These are phyloP conservation scores for Phyllopteryx taeniolatus DNA, from an alignment of 2,113 vertebrate genomes.

Conservation along the genomic window DNA sequence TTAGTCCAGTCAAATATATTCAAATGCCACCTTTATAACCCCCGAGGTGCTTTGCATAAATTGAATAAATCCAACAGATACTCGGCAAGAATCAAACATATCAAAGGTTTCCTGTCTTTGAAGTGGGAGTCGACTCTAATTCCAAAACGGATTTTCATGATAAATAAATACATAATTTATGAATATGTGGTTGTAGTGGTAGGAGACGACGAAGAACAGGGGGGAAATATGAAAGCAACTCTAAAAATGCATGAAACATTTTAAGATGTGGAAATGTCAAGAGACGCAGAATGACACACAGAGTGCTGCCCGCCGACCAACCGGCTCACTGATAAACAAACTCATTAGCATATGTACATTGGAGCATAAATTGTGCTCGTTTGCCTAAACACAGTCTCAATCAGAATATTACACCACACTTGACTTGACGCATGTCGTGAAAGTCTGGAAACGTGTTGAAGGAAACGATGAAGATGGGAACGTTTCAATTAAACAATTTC, in stretches of 20 bases:
- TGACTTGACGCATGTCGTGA: constrained; percentile 52
- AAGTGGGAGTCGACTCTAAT: constrained; percentile 78
- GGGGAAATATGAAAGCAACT: constrained; percentile 63
- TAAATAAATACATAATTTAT: constrained; percentile 85
- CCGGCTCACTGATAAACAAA: constrained; percentile 65
- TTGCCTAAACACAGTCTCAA: constrained; percentile 72
- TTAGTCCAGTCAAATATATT: constrained; percentile 79
- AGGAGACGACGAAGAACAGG: constrained; percentile 55
- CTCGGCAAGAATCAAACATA: constrained; percentile 77
- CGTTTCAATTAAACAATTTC: constrained; percentile 70
- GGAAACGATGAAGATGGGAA: constrained; percentile 68
- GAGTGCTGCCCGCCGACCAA: constrained; percentile 61
- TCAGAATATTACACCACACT: constrained; percentile 65
- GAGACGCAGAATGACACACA: constrained; percentile 70
- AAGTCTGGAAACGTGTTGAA: constrained; percentile 64
- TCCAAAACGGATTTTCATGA: constrained; percentile 81
- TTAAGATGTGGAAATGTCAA: constrained; percentile 73
- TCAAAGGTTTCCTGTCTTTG: constrained; percentile 82
- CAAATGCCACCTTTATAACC: constrained; percentile 80
- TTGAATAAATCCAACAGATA: constrained; percentile 78
- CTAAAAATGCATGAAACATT: constrained; percentile 78
- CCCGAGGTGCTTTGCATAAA: constrained; percentile 80
- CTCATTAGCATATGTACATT: constrained; percentile 67
- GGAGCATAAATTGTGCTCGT: constrained; percentile 72
- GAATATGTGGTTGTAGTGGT: constrained; percentile 60